Evolutionary conservation across 2,113 vertebrate genomes (phyloP).

Genomic region (Glaucidium brasilianum): DNA sequence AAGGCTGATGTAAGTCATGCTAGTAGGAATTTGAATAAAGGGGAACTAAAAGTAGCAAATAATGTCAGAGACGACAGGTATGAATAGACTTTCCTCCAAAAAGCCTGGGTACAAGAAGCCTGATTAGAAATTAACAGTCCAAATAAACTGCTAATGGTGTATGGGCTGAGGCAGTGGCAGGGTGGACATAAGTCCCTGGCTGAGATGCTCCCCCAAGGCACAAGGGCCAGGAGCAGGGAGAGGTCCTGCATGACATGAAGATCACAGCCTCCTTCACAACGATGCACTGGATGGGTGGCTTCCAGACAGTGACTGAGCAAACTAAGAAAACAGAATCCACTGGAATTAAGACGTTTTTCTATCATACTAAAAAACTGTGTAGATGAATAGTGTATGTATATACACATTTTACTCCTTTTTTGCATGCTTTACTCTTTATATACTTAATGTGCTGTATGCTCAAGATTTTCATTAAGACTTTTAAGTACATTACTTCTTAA

Average conservation of each 20-base stretch:
- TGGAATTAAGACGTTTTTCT: not conserved
- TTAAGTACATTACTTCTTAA: not conserved
- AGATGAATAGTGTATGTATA: not conserved
- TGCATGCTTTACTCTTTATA: not conserved
- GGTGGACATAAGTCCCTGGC: not conserved
- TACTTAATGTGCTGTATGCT: not conserved
- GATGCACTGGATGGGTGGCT: not conserved
- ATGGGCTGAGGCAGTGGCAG: not conserved
- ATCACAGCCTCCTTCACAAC: not conserved
- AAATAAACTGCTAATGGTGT: not conserved
- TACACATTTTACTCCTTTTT: not conserved
- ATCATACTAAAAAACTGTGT: not conserved
- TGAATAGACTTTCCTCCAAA: not conserved
- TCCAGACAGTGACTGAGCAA: not conserved
- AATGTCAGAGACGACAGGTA: not conserved
- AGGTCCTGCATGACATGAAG: not conserved
- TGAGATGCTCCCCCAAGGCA: fast-evolving
- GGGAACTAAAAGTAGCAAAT: not conserved
- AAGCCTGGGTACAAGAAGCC: not conserved
- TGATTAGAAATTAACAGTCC: not conserved
- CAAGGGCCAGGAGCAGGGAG: not conserved
- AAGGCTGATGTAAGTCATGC: not conserved
- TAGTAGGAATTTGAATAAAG: not conserved
- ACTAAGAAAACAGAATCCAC: not conserved
- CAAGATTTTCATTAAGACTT: not conserved